Conservation (phyloP, 2,888 invertebrate species). For the Hoplodrina ambigua region DNA sequence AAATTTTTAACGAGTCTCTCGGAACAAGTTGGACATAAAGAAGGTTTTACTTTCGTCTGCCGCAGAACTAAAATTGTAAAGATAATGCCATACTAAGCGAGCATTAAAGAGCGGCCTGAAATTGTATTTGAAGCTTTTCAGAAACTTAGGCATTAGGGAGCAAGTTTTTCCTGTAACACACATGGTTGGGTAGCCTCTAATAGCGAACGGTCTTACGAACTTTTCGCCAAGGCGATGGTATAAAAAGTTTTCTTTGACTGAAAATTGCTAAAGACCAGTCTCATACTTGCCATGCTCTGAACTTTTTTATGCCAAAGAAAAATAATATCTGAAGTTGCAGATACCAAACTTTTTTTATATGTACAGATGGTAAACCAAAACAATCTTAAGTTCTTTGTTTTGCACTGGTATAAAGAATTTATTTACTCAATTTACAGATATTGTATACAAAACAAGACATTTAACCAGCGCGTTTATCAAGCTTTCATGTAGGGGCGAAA, state of each 20-base stretch:
- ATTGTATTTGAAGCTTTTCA: conserved; percentile 83
- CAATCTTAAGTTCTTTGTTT: neutral
- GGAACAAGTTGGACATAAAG: conserved; percentile 53
- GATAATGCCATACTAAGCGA: conserved; percentile 62
- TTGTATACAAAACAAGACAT: neutral
- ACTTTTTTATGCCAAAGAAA: conserved; percentile 68
- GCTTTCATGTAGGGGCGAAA: too few species aligned
- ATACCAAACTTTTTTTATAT: conserved; percentile 5
- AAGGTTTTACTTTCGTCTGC: conserved; percentile 46
- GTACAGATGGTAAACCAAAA: conserved; percentile 1
- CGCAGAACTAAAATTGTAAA: conserved; percentile 49
- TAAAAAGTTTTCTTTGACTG: conserved; percentile 73
- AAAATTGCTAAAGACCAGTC: conserved; percentile 78
- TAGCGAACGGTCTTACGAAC: conserved; percentile 80
- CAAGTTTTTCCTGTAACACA: conserved; percentile 84
- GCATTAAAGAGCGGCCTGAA: conserved; percentile 67
- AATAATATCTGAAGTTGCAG: conserved; percentile 63
- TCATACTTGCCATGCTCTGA: conserved; percentile 71
- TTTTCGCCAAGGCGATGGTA: conserved; percentile 68
- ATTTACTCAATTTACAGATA: too few species aligned
- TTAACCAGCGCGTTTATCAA: neutral
- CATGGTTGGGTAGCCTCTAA: conserved; percentile 85
- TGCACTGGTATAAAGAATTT: neutral
- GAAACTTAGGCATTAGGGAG: conserved; percentile 83
- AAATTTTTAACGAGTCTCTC: conserved; percentile 58